A percentile compares a stretch with the other conserved stretches of the same genome.
Evolutionary conservation across 2,888 invertebrate genomes (phyloP).

Genomic region (Sminthurides aquaticus): DNA sequence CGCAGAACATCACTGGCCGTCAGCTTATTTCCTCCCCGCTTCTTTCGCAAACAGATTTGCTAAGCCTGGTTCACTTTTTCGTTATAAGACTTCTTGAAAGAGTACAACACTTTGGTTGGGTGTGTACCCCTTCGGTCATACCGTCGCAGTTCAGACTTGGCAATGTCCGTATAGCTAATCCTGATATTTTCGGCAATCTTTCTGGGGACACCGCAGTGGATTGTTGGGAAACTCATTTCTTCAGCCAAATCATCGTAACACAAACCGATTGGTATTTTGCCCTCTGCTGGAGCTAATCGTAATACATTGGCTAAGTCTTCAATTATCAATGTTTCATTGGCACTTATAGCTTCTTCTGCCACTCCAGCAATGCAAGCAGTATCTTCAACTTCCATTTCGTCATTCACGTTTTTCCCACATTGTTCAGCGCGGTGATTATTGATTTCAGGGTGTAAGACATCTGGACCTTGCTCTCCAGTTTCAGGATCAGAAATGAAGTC

Average conservation of each 20-base stretch:
- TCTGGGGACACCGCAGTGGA: constrained; percentile 24
- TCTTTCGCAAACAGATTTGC: constrained; percentile 19
- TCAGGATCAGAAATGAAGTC: too few relatives aligned
- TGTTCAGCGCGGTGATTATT: too few relatives aligned
- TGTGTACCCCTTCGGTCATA: constrained; percentile 15
- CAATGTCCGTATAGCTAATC: constrained; percentile 22
- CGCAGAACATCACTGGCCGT: constrained; percentile 16
- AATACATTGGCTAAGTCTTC: constrained; percentile 1
- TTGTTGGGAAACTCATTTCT: constrained; percentile 25
- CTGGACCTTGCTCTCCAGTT: too few relatives aligned
- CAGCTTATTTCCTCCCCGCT: neutral
- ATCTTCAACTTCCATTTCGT: neutral
- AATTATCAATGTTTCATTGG: constrained; percentile 1
- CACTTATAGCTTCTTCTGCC: neutral
- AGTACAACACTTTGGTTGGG: constrained; percentile 2
- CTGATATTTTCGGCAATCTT: constrained; percentile 10
- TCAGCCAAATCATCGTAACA: constrained; percentile 22
- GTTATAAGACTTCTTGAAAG: constrained; percentile 9
- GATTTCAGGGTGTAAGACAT: too few relatives aligned
- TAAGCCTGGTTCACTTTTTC: constrained; percentile 10
- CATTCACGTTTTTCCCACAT: too few relatives aligned
- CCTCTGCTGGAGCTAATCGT: constrained; percentile 26
- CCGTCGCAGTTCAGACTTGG: constrained; percentile 21
- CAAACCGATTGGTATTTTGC: constrained; percentile 18
- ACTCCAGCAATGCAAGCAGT: neutral